These are phyloP conservation scores for Oegoconia quadripuncta DNA, from an alignment of 2,888 invertebrate genomes.

Conservation along the genomic window DNA sequence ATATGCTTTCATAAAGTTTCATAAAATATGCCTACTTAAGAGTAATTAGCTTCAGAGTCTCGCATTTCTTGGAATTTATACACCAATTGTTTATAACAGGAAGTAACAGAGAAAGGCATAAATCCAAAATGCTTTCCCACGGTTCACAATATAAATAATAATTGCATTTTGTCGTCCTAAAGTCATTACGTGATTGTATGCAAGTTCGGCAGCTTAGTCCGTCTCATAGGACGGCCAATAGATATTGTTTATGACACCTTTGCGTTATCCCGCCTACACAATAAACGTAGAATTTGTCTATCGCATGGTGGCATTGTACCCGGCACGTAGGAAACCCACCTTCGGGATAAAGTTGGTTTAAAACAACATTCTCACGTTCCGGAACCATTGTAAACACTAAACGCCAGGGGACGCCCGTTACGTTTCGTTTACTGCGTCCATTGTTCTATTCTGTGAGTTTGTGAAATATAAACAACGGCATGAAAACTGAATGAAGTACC, in stretches of 20 bases:
- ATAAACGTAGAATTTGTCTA: constrained; percentile 30
- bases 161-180: constrained; percentile 63
- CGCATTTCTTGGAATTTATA: constrained; percentile 1
- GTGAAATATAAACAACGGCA: constrained; percentile 63
- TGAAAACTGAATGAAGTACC: constrained; percentile 45
- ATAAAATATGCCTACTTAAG: too few relatives aligned
- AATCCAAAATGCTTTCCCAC: constrained; percentile 58
- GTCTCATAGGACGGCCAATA: constrained; percentile 40
- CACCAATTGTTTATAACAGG: constrained; percentile 10
- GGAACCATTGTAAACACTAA: constrained; percentile 63
- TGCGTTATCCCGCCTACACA: constrained; percentile 45
- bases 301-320: constrained; percentile 49
- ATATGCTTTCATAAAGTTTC: too few relatives aligned
- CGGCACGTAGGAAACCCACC: constrained; percentile 55
- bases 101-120: constrained; percentile 16
- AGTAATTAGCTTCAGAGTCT: too few relatives aligned
- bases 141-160: constrained; percentile 49
- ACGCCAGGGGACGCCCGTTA: constrained; percentile 55
- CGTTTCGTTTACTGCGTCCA: constrained; percentile 62
- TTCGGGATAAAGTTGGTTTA: constrained; percentile 55
- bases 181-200: constrained; percentile 71
- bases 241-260: constrained; percentile 53
- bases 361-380: constrained; percentile 72
- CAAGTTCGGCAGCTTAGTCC: constrained; percentile 61
- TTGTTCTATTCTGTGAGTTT: constrained; percentile 65